These are phyloP conservation scores for Camptogramma bilineatum DNA, from an alignment of 2,888 invertebrate species.

Conservation along the genomic window DNA sequence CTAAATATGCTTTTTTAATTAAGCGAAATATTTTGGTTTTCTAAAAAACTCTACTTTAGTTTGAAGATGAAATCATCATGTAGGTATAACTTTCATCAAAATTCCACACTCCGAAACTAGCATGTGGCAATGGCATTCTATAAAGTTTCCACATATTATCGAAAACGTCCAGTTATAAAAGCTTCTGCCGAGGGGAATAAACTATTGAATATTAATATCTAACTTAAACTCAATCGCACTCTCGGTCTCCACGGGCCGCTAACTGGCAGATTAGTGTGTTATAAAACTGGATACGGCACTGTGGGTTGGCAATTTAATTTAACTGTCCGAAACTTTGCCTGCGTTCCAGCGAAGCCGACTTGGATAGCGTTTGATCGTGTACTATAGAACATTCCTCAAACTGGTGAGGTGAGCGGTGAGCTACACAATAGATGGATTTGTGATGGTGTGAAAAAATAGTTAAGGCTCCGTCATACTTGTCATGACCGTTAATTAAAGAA, in stretches of 20 bases:
- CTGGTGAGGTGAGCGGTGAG: conserved; percentile 5
- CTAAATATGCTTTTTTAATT: no score
- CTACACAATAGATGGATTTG: conserved; percentile 3
- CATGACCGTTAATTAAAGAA: conserved; percentile 1
- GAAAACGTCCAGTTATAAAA: conserved; percentile 26
- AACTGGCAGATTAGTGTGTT: conserved; percentile 44
- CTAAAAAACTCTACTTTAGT: neutral
- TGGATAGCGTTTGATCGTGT: conserved; percentile 34
- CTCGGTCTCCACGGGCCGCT: conserved; percentile 35
- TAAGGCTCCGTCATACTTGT: neutral
- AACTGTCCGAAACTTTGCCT: conserved; percentile 45
- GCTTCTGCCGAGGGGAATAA: conserved; percentile 25
- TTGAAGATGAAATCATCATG: neutral
- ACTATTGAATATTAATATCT: conserved; percentile 38
- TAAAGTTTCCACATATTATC: conserved; percentile 20
- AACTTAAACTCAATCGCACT: conserved; percentile 25
- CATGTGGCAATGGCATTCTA: neutral
- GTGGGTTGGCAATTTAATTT: conserved; percentile 44
- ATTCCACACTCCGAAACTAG: neutral
- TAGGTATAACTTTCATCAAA: neutral
- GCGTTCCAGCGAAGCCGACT: conserved; percentile 28
- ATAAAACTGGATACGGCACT: conserved; percentile 38
- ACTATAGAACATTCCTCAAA: conserved; percentile 20
- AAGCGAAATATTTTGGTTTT: neutral
- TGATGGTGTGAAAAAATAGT: conserved; percentile 8